Evolutionary conservation across 2,113 vertebrate genomes (phyloP), one percentile per base, ranked within the genome.

Genomic region (Regulus satrapa): DNA sequence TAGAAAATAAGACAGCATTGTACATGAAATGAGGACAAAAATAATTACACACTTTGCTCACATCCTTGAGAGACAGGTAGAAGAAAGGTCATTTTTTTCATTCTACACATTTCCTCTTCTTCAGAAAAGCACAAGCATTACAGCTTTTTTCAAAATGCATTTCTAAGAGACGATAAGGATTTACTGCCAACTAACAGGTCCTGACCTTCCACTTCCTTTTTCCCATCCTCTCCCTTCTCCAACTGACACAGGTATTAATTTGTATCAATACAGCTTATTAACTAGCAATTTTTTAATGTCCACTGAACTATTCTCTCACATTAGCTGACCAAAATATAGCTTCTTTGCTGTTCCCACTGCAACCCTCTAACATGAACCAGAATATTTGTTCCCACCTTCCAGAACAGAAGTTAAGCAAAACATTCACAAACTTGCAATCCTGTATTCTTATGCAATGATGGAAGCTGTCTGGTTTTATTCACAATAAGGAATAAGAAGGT

Each of bases 391-490:
- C 14, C 14, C 11, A 43, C 3, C 6, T 40, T n/a, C 23, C 31
- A 16, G 21, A 78, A 64, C 3, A 40, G 11, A 84, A 73, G 13
- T 10, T 40, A 19, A 79, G 7, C 18, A 49, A 56, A 74, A 28
- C 28, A 38, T 28, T 34, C 23, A 25, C n/a, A 59, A 87, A 32
- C 1, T 3, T 15, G 10, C 10, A 34, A 38, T 18, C 8, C 24
- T 36, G 4, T 38, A 24, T 10, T 56, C 23, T 48, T 52, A 67
- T 0, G 9, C 59, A 76, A 48, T 0, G 0, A 74, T 31, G 9
- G 14, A 38, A 74, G 80, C 5, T 45, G 4, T 29, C 29, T 49
- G 21, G n/a, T 73, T 73, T 55, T 62, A 77, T 13, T 74, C 26
- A 54, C 5, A 1, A 6, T 14, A 66, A 52, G 10, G 31, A 88